A percentile compares a stretch with the other conserved stretches of the same genome.
Conservation (phyloP, 2,888 invertebrate species). For the Amphimallon solstitiale region DNA sequence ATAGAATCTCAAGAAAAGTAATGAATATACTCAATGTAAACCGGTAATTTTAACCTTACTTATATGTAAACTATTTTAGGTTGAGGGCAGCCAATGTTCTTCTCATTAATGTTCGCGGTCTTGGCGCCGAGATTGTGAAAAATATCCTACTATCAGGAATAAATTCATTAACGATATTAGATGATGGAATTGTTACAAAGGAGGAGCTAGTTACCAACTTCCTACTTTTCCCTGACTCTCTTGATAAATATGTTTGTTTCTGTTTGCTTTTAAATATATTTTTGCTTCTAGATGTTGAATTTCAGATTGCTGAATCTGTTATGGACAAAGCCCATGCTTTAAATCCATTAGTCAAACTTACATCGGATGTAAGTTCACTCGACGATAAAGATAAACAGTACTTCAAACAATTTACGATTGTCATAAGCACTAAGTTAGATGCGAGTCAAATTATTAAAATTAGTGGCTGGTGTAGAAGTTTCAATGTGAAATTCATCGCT, state of each 20-base stretch:
- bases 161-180: slow-evolving; percentile 86
- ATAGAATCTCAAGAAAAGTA: slow-evolving; percentile 96
- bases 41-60: slow-evolving; percentile 40
- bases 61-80: slow-evolving; percentile 47
- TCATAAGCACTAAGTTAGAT: slow-evolving; percentile 81
- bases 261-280: background rate
- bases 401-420: slow-evolving; percentile 82
- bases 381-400: slow-evolving; percentile 76
- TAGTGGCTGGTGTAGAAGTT: slow-evolving; percentile 78
- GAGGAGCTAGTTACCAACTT: slow-evolving; percentile 88
- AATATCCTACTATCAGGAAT: slow-evolving; percentile 95
- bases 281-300: slow-evolving; percentile 42
- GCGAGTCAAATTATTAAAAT: slow-evolving; percentile 78
- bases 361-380: slow-evolving; percentile 72
- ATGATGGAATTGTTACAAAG: slow-evolving; percentile 76
- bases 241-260: slow-evolving; percentile 78
- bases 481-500: slow-evolving; percentile 84
- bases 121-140: slow-evolving; percentile 96
- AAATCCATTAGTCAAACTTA: slow-evolving; percentile 93
- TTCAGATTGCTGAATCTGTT: slow-evolving; percentile 85
- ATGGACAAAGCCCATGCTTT: slow-evolving; percentile 80
- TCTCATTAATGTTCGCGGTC: slow-evolving; percentile 86
- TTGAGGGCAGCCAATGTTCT: slow-evolving; percentile 87
- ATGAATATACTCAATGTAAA: slow-evolving; percentile 39
- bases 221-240: slow-evolving; percentile 74